These are phyloP conservation scores for Trichopoda pennipes DNA, from an alignment of 2,888 invertebrate species.

Conservation along the genomic window DNA sequence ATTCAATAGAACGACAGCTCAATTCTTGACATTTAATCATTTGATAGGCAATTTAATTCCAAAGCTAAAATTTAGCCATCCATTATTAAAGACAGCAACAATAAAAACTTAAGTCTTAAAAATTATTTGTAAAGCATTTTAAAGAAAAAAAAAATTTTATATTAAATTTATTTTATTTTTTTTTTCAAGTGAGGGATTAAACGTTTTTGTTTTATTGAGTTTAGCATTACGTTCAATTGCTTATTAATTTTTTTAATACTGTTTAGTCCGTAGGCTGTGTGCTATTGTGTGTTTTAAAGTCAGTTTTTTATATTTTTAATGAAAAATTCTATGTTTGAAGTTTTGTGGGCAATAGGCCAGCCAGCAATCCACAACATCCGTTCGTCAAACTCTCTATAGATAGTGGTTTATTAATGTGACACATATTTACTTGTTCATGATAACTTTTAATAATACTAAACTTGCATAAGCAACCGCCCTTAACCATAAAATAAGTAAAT, in stretches of 20 bases:
- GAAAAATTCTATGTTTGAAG: conserved; percentile 26
- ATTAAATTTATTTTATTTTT: conserved; percentile 57
- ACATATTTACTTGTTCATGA: not conserved
- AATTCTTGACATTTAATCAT: too few relatives aligned
- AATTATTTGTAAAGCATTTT: not conserved
- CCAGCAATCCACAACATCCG: not conserved
- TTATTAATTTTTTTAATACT: conserved; percentile 18
- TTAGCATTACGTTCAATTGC: conserved; percentile 54
- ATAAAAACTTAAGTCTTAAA: not conserved
- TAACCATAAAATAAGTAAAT: not conserved
- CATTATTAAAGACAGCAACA: too few relatives aligned
- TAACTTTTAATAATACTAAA: too few relatives aligned
- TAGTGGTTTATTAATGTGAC: not conserved
- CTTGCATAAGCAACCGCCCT: not conserved
- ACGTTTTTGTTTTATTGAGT: conserved; percentile 51
- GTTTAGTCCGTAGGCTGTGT: conserved; percentile 27
- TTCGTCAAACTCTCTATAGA: conserved; percentile 14
- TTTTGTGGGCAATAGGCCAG: conserved; percentile 38
- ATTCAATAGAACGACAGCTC: too few relatives aligned
- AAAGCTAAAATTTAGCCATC: too few relatives aligned
- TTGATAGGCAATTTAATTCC: too few relatives aligned
- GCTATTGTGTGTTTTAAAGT: not conserved
- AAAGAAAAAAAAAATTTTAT: conserved; percentile 11
- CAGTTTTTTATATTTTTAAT: conserved; percentile 20
- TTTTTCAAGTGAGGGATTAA: conserved; percentile 55